Conservation (phyloP, 2,113 vertebrate genomes). For the Solenodon paradoxus region DNA sequence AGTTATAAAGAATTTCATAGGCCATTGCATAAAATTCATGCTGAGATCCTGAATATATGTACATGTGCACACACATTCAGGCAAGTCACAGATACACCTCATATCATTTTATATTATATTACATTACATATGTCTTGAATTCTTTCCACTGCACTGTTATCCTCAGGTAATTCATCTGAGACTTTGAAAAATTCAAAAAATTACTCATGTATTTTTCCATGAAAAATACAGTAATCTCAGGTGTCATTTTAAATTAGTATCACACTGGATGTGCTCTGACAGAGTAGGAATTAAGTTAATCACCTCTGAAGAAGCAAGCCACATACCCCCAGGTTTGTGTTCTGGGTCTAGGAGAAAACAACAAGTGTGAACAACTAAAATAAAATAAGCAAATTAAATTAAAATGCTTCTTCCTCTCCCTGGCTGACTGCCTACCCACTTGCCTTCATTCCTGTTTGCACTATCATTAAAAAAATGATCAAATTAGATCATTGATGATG, state of each 20-base stretch:
- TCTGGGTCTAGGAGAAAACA: no score
- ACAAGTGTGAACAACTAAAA: no score
- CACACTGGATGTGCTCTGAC: no score
- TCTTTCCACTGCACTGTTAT: not conserved
- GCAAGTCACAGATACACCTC: not conserved
- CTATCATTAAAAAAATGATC: no score
- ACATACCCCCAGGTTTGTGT: no score
- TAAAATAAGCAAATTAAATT: no score
- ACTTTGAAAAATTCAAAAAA: not conserved
- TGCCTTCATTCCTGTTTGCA: no score
- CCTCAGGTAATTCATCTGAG: slow-evolving; percentile 2
- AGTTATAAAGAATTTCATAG: not conserved
- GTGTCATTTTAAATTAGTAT: not conserved
- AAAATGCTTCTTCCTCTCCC: no score
- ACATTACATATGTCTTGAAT: not conserved
- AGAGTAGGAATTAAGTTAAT: no score
- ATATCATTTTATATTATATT: not conserved
- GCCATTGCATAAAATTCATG: not conserved
- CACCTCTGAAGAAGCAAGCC: no score
- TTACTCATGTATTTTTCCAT: not conserved
- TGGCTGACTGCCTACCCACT: no score
- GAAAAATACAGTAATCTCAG: not conserved
- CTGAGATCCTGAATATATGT: not conserved
- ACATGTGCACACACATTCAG: not conserved
- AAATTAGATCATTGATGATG: not conserved